Conservation (phyloP, 1,140 invertebrate genomes). For the Penaeus vannamei region DNA sequence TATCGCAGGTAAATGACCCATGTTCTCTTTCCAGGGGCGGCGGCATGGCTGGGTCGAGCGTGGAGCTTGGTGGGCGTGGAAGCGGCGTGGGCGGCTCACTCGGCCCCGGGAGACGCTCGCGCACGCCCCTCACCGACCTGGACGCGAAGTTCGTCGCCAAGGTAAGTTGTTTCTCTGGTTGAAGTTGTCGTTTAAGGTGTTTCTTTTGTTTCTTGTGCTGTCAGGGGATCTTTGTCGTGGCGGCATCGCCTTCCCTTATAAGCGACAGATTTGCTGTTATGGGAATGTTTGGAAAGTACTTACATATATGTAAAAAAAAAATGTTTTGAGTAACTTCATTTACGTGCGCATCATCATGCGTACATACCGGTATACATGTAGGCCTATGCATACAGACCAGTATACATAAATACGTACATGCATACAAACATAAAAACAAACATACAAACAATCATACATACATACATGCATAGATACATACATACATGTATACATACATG, state of each 20-base stretch:
- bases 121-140: conserved; percentile 70
- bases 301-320: background rate
- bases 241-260: no score
- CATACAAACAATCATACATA: background rate
- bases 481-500: no score
- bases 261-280: no score
- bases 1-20: background rate
- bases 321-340: background rate
- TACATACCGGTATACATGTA: background rate
- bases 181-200: background rate
- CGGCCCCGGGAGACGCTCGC: conserved; percentile 67
- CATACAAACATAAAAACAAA: background rate
- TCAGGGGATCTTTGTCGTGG: background rate
- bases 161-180: conserved; percentile 59
- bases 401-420: background rate
- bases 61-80: conserved; percentile 60
- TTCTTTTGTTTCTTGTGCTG: background rate
- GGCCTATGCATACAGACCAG: background rate
- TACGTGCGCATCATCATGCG: background rate
- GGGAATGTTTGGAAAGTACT: background rate
- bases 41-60: conserved; percentile 66
- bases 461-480: no score
- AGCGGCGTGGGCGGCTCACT: conserved; percentile 41
- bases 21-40: conserved; percentile 56
- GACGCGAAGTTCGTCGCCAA: conserved; percentile 71